Base-by-base conservation (phyloP, 2,888 invertebrate species). In the Tortrix viridana region DNA sequence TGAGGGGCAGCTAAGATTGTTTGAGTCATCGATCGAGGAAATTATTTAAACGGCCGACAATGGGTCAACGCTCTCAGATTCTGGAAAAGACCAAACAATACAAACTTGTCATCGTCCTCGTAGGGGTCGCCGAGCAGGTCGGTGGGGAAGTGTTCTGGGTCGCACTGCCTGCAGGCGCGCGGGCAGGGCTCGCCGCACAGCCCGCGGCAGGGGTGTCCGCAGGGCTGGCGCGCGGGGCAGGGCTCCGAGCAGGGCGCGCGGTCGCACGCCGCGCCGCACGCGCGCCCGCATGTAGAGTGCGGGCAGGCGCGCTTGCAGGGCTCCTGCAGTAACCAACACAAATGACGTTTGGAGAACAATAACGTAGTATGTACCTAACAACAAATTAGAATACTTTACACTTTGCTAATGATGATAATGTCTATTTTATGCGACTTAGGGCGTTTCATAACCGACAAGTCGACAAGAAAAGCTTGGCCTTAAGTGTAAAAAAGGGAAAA, bases 151-250 rank as follows among this genome's bases (percentile, higher is more conserved):
- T 83, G 71, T 7, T 91, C 92, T n/a, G 88, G 85, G 65, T 93
- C 72, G 83, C 96, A 96, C 16, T 76, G 52, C 23, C 88, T 81
- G 84, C 96, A 96, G 56, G 93, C 72, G 37, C 80, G 80, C 16
- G 95, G 95, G 79, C 95, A 96, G 9, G 89, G 89, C 80, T 96
- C 96, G n/a, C 95, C 95, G 84, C 96, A 96, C 55, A 95, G 91
- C 14, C 96, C 95, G 75, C 94, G 90, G 82, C 96, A 95, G n/a
- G 76, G 75, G 83, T 95, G 95, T 0, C 87, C 86, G 84, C 96
- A 96, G 41, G 70, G 54, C 67, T 90, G 82, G 19, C 19, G 19
- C 61, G 70, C 74, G 16, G 54, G 14, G 74, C 94, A 94, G 7
- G 86, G 81, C 75, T 79, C 73, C 18, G 65, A 67, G 77, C 94